phyloP scores from a whole-genome alignment of 1,140 invertebrate genomes.

The Stegodyphus dumicola region DNA sequence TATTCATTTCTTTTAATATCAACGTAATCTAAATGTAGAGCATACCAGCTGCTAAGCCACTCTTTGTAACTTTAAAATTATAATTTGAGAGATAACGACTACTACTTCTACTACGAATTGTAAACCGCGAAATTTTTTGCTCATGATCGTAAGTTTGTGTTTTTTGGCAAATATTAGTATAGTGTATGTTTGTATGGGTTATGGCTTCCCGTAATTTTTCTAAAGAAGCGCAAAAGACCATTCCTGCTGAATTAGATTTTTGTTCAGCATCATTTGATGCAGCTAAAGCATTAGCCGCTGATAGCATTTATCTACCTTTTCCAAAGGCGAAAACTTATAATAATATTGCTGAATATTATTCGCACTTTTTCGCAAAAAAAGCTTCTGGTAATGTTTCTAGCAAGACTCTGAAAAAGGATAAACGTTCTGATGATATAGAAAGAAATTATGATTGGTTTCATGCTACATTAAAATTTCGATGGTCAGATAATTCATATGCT shows the following conservation, averaged over 20 bases:
- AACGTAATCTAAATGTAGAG: too few species aligned
- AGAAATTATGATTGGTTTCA: conserved; percentile 39
- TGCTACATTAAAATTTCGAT: conserved; percentile 18
- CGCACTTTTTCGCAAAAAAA: conserved; percentile 22
- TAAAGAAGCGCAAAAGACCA: too few species aligned
- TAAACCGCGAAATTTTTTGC: too few species aligned
- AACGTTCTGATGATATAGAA: not conserved
- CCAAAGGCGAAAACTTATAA: conserved; percentile 48
- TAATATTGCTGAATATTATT: conserved; percentile 47
- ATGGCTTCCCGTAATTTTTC: not conserved
- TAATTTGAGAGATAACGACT: not conserved
- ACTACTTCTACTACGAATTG: not conserved
- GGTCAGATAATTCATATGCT: not conserved
- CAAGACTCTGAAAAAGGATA: not conserved
- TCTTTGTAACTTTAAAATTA: too few species aligned
- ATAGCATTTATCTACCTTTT: conserved; percentile 4
- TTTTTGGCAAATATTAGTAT: not conserved
- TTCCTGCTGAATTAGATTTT: conserved; percentile 24
- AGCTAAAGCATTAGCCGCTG: not conserved
- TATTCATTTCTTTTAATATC: too few species aligned
- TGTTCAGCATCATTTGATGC: conserved; percentile 29
- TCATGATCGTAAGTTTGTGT: too few species aligned
- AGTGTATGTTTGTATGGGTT: not conserved
- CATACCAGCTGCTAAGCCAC: too few species aligned
- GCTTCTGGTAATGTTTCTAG: not conserved